These are phyloP conservation scores for Drosophila histrio DNA, from an alignment of 2,888 invertebrate genomes.

Conservation along the genomic window DNA sequence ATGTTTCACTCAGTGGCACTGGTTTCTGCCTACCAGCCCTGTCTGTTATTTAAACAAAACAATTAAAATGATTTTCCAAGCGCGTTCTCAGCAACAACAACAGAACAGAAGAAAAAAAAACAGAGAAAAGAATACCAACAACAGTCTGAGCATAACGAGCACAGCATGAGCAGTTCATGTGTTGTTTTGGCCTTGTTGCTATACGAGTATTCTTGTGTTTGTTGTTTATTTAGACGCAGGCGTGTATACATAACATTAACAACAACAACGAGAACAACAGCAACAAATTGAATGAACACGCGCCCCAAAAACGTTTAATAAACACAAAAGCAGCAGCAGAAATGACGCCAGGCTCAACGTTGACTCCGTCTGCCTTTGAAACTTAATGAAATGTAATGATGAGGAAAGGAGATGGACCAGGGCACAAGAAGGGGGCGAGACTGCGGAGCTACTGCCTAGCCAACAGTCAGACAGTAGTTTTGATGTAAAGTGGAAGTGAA, in stretches of 20 bases:
- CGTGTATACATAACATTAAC: conserved; percentile 77
- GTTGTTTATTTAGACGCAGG: conserved; percentile 75
- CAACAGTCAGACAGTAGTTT: conserved; percentile 51
- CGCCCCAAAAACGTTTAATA: conserved; percentile 80
- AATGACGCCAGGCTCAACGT: conserved; percentile 21
- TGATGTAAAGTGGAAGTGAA: conserved; percentile 64
- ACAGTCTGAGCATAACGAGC: conserved; percentile 1
- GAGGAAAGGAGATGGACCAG: conserved; percentile 25
- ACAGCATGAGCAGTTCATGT: conserved; percentile 46
- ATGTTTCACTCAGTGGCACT: conserved; percentile 23
- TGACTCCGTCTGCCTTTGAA: conserved; percentile 41
- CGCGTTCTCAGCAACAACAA: conserved; percentile 34
- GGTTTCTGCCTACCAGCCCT: conserved; percentile 23
- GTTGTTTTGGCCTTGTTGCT: conserved; percentile 37
- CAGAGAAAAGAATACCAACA: conserved; percentile 18
- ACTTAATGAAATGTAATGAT: conserved; percentile 80
- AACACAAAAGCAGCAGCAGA: conserved; percentile 67
- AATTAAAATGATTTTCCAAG: conserved; percentile 77
- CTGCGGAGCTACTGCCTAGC: conserved; percentile 25
- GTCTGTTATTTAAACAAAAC: conserved; percentile 79
- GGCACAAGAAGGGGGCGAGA: neutral
- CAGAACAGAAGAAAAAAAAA: neutral
- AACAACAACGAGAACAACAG: conserved; percentile 39
- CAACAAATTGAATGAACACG: conserved; percentile 80
- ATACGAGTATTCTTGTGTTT: conserved; percentile 33